Base-by-base conservation (phyloP, 2,888 invertebrate species). In the Noctua janthe region DNA sequence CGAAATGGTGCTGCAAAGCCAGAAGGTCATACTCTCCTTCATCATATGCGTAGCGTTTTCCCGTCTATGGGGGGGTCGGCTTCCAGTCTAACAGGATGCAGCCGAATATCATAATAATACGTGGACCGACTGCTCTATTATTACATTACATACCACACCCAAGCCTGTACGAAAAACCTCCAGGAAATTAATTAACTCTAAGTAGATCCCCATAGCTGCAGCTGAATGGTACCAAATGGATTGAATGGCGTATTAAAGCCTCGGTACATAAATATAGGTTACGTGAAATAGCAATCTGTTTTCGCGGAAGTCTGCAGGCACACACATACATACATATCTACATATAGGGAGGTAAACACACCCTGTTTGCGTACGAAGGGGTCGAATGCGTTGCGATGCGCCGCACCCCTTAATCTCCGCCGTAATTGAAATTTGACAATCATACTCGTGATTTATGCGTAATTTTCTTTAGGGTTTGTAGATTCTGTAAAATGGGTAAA, bases 231-330 rank as follows among this genome's bases (percentile, higher is more conserved):
- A 67, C 78, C n/a, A 54, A 78, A 79, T 39, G 20, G 43, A 79
- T 70, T 70, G 43, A 80, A 80, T 51, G 0, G 49, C 35, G 2
- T 70, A 69, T n/a, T 56, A 66, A 62, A 71, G 6, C n/a, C 5
- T 17, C 56, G 20, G 17, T 39, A 71, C 75, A 35, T 13, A 66
- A 17, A 39, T 59, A 69, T 17, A 51, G 23, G 69, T 62, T 39
- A 76, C 56, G 43, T 15, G 35, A 81, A 72, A 85, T 83, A 85
- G 85, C 76, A 76, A 83, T 80, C 81, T 74, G 39, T 74, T 71
- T 84, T 66, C 70, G 23, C 54, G 64, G 51, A 80, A 74, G 43
- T 71, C 23, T 74, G 51, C 69, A 84, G n/a, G 15, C 51, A 56
- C 20, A 70, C 51, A 35, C 54, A 29, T 6, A 43, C 11, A 2